Evolutionary conservation across 2,113 vertebrate species (phyloP), one percentile per base, ranked within the genome.

Genomic region (Triplophysa tibetana): DNA sequence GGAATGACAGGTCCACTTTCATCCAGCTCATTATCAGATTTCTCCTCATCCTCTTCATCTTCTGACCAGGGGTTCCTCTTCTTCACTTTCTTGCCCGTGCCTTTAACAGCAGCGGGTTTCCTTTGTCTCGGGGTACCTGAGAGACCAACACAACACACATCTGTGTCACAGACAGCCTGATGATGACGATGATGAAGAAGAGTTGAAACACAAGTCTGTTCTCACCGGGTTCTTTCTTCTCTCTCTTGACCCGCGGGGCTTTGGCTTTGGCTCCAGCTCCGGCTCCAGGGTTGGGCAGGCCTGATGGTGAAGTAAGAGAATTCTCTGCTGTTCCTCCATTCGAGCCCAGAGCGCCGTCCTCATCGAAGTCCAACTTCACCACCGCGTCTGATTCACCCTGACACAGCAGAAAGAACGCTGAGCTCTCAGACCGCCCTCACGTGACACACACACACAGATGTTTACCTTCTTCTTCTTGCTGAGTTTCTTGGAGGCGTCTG

Each of bases 41-140:
- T 96, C 0, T 82, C 54, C 58, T 94, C 95, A 77, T 98, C 96
- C n/a, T 95, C 95, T 72, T 98, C 96, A 23, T 96, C 95, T 48
- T 98, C 97, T 72, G 98, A 99, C 98, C 98, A 99, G 0, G 98
- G 98, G 85, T 99, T 99, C 73, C 96, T 92, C 90, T 98, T 99
- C 92, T 99, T 99, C 81, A 91, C 90, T 91, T 97, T 99, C 86
- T 98, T 99, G 17, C 85, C 77, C 16, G 89, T 0, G 1, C 90
- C 78, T 91, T 97, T 99, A 79, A 93, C 85, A 12, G 70, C 83
- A 12, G 95, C 91, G 56, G 94, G 78, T 89, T 96, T 98, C 87
- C 92, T 96, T 80, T 94, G 93, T 75, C 95, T 92, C n/a, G 96
- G 91, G 66, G 89, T 52, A 68, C 93, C 97, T 99, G 90, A 88